Conservation (phyloP, 2,113 vertebrate genomes). For the Callipepla californica region DNA sequence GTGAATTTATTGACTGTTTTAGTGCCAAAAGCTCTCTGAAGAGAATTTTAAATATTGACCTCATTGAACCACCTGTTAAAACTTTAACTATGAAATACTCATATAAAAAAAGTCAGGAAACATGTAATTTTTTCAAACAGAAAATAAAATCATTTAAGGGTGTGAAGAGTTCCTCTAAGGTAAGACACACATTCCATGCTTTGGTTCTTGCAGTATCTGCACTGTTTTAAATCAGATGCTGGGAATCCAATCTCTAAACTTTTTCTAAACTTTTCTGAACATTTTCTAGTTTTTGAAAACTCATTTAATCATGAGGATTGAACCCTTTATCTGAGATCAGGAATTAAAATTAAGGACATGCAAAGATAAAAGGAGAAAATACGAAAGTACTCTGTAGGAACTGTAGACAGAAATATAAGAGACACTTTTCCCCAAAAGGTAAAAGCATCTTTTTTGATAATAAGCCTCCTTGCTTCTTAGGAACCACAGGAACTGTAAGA, state of each 20-base stretch:
- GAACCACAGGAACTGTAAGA: neutral
- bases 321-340: neutral
- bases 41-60: neutral
- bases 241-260: neutral
- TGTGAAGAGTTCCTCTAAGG: neutral
- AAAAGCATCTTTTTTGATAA: neutral
- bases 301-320: neutral
- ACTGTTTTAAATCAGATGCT: neutral
- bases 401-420: neutral
- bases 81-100: neutral
- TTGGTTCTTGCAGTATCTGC: neutral
- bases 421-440: neutral
- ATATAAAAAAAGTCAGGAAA: neutral
- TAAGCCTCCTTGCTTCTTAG: neutral
- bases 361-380: neutral
- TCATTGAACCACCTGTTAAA: neutral
- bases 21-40: neutral
- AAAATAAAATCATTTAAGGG: neutral
- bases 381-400: neutral
- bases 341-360: neutral
- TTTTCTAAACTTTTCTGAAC: neutral
- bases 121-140: neutral
- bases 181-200: neutral
- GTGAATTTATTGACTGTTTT: neutral
- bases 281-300: neutral